Conservation (phyloP, 1,140 invertebrate genomes). For the Lasioglossum albipes region DNA sequence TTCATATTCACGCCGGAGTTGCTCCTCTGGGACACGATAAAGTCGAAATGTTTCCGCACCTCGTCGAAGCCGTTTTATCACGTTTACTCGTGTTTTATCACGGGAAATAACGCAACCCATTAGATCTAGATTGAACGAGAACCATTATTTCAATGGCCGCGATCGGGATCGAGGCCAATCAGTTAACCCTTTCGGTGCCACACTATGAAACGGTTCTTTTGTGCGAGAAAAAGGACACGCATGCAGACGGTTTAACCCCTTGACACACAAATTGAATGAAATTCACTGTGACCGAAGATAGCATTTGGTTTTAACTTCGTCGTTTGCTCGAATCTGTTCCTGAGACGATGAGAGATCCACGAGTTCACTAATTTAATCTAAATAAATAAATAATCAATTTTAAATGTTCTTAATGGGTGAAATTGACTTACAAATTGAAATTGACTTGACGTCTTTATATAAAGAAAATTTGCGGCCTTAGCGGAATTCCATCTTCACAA, state of each 20-base stretch:
- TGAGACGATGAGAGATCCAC: background rate
- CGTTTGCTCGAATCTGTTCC: too few relatives aligned
- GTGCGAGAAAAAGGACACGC: background rate
- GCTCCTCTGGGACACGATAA: slow-evolving; percentile 31
- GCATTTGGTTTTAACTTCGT: too few relatives aligned
- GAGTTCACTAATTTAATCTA: too few relatives aligned
- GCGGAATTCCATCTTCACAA: background rate
- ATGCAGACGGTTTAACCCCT: background rate
- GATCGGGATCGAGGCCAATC: background rate
- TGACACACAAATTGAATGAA: too few relatives aligned
- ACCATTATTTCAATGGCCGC: slow-evolving; percentile 25
- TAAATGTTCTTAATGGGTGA: too few relatives aligned
- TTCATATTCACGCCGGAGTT: slow-evolving; percentile 52
- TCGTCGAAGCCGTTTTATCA: slow-evolving; percentile 22
- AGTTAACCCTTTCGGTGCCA: slow-evolving; percentile 13
- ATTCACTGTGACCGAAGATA: too few relatives aligned
- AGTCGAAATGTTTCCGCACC: slow-evolving; percentile 40
- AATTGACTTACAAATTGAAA: background rate
- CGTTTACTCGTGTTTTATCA: slow-evolving; percentile 14
- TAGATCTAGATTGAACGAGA: slow-evolving; percentile 33
- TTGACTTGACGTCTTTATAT: background rate
- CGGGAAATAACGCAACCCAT: slow-evolving; percentile 20
- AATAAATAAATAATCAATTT: too few relatives aligned
- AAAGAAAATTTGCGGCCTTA: background rate
- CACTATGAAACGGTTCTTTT: background rate